Base-by-base conservation (phyloP, 2,797 vertebrate genomes). In the Coracias cyanogaster region DNA sequence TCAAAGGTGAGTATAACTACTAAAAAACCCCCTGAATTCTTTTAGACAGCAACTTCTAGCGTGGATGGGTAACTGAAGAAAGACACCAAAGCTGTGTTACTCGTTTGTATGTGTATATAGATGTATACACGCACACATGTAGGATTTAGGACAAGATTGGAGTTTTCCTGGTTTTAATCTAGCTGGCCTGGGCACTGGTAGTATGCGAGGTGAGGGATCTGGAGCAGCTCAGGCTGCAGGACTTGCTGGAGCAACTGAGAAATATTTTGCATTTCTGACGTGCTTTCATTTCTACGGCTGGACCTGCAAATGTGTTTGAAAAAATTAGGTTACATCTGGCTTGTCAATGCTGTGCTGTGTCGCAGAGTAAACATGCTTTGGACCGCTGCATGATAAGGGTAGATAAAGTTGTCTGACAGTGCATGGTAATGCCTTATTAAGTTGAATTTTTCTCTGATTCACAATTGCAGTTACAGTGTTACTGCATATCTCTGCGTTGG, bases 91-190 rank as follows among this genome's bases (percentile, higher is more conserved):
- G 8, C 5, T 6, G 4, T 46, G 12, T 55, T 39, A 28, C 8
- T 46, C 41, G 12, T 70, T 33, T 54, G 1, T 49, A 15, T 37
- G 7, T 25, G 7, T 41, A 4, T 51, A 26, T 15, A 29, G 15
- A 19, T 45, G 2, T 29, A 8, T 28, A 6, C 7, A 19, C 15
- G 9, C 3, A 18, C 13, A 28, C 7, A n/a, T 13, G 7, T 6
- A 62, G 26, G 12, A 57, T 1, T 78, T 57, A 20, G 25, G 25
- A 54, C 5, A 24, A 10, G n/a, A 51, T 15, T 61, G 28, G 17
- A 69, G 6, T 41, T 79, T 67, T 69, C 12, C 6, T 70, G 22
- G 11, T 69, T 88, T 86, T 62, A 33, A 20, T 61, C 14, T n/a
- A 18, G 3, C 29, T 80, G 21, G 2, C 10, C 49, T 45, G 11